Conservation (phyloP, 2,113 vertebrate species). For the Tenebrosternarchus preto region DNA sequence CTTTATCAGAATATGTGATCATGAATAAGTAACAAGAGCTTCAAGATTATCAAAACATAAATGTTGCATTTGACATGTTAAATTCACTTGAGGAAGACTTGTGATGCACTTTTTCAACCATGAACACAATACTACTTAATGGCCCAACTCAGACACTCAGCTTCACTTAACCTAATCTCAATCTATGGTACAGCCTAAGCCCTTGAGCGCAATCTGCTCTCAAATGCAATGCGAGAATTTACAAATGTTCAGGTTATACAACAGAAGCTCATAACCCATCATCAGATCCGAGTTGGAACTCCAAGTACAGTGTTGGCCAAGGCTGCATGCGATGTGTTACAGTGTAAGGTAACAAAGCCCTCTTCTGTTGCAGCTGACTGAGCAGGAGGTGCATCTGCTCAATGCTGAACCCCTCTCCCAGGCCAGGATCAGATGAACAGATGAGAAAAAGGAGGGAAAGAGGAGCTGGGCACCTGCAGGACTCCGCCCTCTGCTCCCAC, state of each 20-base stretch:
- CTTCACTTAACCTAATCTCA: not conserved
- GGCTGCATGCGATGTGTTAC: constrained; percentile 31
- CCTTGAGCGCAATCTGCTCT: not conserved
- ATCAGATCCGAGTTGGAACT: not conserved
- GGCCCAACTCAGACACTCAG: not conserved
- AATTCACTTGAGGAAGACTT: not conserved
- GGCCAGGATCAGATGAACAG: constrained; percentile 43
- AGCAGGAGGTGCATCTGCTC: constrained; percentile 55
- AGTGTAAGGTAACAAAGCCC: constrained; percentile 51
- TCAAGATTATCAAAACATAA: constrained; percentile 2
- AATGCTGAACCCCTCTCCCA: constrained; percentile 34
- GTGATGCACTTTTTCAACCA: not conserved
- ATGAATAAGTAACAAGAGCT: constrained; percentile 17
- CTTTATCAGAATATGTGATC: constrained; percentile 9
- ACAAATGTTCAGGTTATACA: not conserved
- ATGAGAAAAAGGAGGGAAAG: constrained; percentile 46
- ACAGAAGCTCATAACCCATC: not conserved
- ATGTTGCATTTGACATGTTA: constrained; percentile 1
- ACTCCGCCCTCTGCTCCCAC: constrained; percentile 40
- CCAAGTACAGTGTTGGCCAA: not conserved
- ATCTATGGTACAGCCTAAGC: not conserved
- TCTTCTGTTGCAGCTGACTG: constrained; percentile 47
- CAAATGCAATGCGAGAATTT: not conserved
- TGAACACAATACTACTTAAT: not conserved
- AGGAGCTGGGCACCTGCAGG: constrained; percentile 51